Evolutionary conservation across 2,113 vertebrate species (phyloP).

Genomic region (pig (Sus scrofa)): T2T-Sscrofa CM000818.6:96265501-96266000

Average conservation of each 20-base stretch:
- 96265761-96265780: not conserved
- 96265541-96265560: not conserved
- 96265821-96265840: not conserved
- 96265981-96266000: not conserved
- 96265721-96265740: not conserved
- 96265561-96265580: not conserved
- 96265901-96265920: not conserved
- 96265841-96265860: not conserved
- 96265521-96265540: not conserved
- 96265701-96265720: not conserved
- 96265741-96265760: not conserved
- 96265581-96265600: not conserved
- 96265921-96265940: not conserved
- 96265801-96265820: not conserved
- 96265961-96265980: not conserved
- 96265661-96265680: not conserved
- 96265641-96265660: not conserved
- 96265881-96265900: not conserved
- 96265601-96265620: not conserved
- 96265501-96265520: not conserved
- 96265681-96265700: not conserved
- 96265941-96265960: not conserved
- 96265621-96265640: not conserved
- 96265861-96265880: not conserved
- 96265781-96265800: not conserved